Percentiles rank a stretch among this genome's conserved stretches.
phyloP scores from a whole-genome alignment of 2,113 vertebrate species.

The Leptodactylus fuscus region DNA sequence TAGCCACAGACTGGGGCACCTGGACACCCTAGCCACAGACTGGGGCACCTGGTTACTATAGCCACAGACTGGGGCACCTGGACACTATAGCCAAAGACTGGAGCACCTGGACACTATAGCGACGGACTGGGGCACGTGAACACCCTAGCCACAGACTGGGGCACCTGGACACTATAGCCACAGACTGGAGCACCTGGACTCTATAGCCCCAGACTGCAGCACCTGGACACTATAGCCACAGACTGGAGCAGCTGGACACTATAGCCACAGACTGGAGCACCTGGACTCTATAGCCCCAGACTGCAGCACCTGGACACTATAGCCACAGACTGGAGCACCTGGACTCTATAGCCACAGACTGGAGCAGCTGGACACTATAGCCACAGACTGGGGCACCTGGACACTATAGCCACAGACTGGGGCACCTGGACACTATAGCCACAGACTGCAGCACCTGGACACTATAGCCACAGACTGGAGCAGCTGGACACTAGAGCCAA shows the following conservation, averaged over 20 bases:
- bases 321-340: not conserved
- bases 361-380: not conserved
- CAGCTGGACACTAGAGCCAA: too few relatives aligned
- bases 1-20: not conserved
- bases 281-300: not conserved
- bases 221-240: not conserved
- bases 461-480: not conserved
- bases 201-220: too few relatives aligned
- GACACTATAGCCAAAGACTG: too few relatives aligned
- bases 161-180: not conserved
- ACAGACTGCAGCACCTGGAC: not conserved
- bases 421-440: not conserved
- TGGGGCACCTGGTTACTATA: not conserved
- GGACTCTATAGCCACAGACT: too few relatives aligned
- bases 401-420: not conserved
- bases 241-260: not conserved
- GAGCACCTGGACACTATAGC: not conserved
- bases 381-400: too few relatives aligned
- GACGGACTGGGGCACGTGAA: too few relatives aligned
- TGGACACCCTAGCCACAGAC: not conserved
- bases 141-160: not conserved
- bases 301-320: not conserved
- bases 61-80: not conserved
- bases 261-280: not conserved
- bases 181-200: not conserved